Evolutionary conservation across 2,113 vertebrate species (phyloP).

Genomic region (Asarcornis scutulata): DNA sequence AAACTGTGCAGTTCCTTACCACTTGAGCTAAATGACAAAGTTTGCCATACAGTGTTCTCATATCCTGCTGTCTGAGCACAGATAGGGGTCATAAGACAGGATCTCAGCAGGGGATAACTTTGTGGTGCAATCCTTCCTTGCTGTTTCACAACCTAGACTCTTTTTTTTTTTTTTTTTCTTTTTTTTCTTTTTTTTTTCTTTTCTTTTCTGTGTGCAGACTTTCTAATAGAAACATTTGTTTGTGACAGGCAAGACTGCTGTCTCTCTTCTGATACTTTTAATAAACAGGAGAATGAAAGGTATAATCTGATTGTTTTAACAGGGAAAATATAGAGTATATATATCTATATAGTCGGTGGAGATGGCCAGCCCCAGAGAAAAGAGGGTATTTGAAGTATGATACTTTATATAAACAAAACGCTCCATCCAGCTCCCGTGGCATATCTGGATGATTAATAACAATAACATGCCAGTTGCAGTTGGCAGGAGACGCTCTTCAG

Average conservation of each 20-base stretch:
- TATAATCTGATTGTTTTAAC: background rate
- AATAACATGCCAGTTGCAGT: background rate
- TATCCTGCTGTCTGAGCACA: background rate
- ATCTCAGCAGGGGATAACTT: background rate
- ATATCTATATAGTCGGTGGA: background rate
- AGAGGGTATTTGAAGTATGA: background rate
- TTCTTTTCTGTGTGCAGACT: no score
- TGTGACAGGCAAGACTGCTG: background rate
- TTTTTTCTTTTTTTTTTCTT: background rate
- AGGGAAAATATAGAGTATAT: background rate
- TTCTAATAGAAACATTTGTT: background rate
- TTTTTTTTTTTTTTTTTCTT: background rate
- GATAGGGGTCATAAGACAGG: background rate
- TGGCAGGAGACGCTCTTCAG: background rate
- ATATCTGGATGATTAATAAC: background rate
- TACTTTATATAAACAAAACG: background rate
- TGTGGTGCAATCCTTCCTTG: background rate
- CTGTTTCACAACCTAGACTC: background rate
- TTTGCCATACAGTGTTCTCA: accelerated
- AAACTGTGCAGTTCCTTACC: background rate
- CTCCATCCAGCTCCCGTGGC: background rate
- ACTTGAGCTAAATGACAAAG: background rate
- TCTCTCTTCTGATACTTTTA: background rate
- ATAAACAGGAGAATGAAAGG: background rate
- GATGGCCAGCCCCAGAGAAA: background rate